phyloP scores from a whole-genome alignment of 1,140 invertebrate species.

The Trichonephila inaurata region DNA sequence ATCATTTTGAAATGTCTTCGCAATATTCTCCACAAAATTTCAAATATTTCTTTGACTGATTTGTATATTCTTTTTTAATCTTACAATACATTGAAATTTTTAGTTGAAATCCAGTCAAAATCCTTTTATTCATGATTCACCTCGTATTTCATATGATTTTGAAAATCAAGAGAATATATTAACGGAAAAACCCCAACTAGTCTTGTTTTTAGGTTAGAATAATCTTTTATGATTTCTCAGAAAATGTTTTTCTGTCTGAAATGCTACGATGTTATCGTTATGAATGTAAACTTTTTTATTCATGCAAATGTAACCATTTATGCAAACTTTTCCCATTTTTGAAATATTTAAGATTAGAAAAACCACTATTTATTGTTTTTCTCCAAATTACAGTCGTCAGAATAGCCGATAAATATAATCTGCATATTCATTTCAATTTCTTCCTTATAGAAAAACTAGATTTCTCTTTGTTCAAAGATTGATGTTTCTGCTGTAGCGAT shows the following conservation, averaged over 20 bases:
- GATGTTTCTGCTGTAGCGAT: constrained; percentile 5
- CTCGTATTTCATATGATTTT: too few species aligned
- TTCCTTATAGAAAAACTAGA: neutral
- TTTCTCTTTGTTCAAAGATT: neutral
- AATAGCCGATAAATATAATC: neutral
- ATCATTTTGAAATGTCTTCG: too few species aligned
- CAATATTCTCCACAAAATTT: too few species aligned
- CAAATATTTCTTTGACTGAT: too few species aligned
- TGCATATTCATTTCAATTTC: neutral
- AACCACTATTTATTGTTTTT: neutral
- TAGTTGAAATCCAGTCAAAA: too few species aligned
- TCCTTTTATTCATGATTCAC: too few species aligned
- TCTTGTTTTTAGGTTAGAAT: neutral
- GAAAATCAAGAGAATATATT: too few species aligned
- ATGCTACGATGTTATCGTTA: neutral
- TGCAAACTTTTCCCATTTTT: neutral
- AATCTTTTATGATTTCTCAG: neutral
- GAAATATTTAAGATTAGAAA: neutral
- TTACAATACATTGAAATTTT: too few species aligned
- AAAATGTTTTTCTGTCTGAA: neutral
- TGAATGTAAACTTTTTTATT: neutral
- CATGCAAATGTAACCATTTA: too few species aligned
- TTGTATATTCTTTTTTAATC: too few species aligned
- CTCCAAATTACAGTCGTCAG: neutral
- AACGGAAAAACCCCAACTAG: too few species aligned